phyloP scores from a whole-genome alignment of 2,888 invertebrate species.

The Sycophila texana region DNA sequence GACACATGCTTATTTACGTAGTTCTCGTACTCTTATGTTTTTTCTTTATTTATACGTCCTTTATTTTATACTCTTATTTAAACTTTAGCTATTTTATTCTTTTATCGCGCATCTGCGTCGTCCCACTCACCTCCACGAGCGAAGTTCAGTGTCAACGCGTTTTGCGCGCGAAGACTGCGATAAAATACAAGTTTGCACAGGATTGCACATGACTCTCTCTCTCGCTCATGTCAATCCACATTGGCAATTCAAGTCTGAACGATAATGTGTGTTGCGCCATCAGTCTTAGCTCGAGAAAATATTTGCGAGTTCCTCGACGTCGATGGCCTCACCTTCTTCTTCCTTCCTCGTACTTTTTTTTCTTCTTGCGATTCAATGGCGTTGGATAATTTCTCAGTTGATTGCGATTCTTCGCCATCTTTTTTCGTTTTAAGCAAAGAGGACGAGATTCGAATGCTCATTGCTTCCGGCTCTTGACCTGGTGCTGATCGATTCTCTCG shows the following conservation, averaged over 20 bases:
- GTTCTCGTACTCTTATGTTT: slow-evolving; percentile 25
- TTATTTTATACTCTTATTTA: slow-evolving; percentile 16
- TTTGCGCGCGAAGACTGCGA: slow-evolving; percentile 30
- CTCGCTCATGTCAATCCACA: background rate
- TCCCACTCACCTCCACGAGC: too few relatives aligned
- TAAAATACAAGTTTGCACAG: background rate
- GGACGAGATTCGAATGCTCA: too few relatives aligned
- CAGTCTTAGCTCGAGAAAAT: slow-evolving; percentile 31
- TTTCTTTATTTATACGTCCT: slow-evolving; percentile 36
- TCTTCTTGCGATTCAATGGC: too few relatives aligned
- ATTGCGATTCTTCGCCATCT: too few relatives aligned
- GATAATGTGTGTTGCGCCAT: slow-evolving; percentile 8
- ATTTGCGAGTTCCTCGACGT: background rate
- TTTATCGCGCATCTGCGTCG: background rate
- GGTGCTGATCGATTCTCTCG: slow-evolving; percentile 5
- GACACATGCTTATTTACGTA: slow-evolving; percentile 32
- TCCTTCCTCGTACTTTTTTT: background rate
- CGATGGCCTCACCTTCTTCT: slow-evolving; percentile 7
- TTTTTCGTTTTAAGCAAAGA: too few relatives aligned
- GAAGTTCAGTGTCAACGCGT: background rate
- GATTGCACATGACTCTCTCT: too few relatives aligned
- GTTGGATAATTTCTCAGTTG: too few relatives aligned
- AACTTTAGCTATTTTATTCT: background rate
- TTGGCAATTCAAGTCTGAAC: slow-evolving; percentile 36
- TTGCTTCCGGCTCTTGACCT: too few relatives aligned